Conservation (phyloP, 1,140 invertebrate species). For the Saccostrea glomerata region DNA sequence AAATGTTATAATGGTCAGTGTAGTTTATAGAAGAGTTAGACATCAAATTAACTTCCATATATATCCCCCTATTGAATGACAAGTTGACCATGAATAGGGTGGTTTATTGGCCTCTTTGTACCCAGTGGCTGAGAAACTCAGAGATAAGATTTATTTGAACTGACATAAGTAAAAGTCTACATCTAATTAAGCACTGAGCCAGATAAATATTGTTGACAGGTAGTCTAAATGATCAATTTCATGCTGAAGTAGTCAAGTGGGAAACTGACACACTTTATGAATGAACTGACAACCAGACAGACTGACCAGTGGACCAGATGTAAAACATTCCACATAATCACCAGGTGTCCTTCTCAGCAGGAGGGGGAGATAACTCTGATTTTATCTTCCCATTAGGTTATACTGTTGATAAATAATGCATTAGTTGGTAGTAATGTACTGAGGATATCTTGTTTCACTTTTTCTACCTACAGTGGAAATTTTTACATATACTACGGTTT, state of each 20-base stretch:
- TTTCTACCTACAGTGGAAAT: too few relatives aligned
- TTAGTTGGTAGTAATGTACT: not conserved
- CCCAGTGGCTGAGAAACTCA: too few relatives aligned
- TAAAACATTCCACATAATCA: not conserved
- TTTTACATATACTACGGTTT: too few relatives aligned
- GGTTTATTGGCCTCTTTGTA: too few relatives aligned
- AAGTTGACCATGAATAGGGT: too few relatives aligned
- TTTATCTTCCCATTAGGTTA: not conserved
- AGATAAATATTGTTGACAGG: not conserved
- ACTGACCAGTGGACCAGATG: not conserved
- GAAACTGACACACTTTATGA: slow-evolving; percentile 26
- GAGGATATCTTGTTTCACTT: too few relatives aligned
- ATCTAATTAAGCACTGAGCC: not conserved
- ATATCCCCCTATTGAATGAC: too few relatives aligned
- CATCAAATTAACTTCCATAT: too few relatives aligned
- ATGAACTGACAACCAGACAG: not conserved
- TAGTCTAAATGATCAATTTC: not conserved
- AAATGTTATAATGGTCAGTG: too few relatives aligned
- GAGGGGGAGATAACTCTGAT: slow-evolving; percentile 12
- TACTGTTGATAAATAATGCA: not conserved
- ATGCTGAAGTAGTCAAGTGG: slow-evolving; percentile 20
- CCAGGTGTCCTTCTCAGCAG: not conserved
- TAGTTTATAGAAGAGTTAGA: too few relatives aligned
- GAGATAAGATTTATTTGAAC: too few relatives aligned
- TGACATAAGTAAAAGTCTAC: too few relatives aligned